Percentiles rank a stretch among this genome's conserved stretches.
These are phyloP conservation scores for Zaprionus ghesquierei DNA, from an alignment of 1,140 invertebrate genomes.

Conservation along the genomic window DNA sequence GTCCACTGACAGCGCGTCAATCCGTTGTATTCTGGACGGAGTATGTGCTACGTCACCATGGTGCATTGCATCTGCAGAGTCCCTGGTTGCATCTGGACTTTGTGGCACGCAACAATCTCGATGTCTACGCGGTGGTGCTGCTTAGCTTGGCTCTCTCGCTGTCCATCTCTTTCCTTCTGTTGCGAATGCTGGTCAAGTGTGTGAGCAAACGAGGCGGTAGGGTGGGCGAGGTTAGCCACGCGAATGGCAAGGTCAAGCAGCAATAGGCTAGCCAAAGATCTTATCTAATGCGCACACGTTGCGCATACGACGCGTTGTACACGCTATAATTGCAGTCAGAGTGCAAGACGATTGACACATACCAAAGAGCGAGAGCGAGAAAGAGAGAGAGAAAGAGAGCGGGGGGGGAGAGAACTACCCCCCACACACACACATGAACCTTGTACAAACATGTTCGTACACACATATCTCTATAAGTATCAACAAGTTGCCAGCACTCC, in stretches of 20 bases:
- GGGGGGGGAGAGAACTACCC: not conserved
- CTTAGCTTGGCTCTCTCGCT: conserved; percentile 4
- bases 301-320: conserved; percentile 9
- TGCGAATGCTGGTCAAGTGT: not conserved
- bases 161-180: conserved; percentile 1
- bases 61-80: conserved; percentile 80
- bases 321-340: not conserved
- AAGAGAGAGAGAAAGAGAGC: not conserved
- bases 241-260: conserved; percentile 21
- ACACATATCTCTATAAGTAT: conserved; percentile 10
- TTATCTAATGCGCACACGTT: not conserved
- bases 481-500: conserved; percentile 35
- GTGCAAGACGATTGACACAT: not conserved
- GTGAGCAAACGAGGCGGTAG: not conserved
- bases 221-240: not conserved
- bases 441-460: not conserved
- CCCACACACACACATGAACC: not conserved
- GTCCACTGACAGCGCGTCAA: conserved; percentile 78
- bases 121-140: conserved; percentile 53
- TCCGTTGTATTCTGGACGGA: conserved; percentile 83
- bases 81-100: conserved; percentile 60
- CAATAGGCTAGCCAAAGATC: not conserved
- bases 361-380: not conserved
- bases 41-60: conserved; percentile 83
- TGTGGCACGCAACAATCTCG: conserved; percentile 62